Evolutionary conservation across 2,113 vertebrate species (phyloP).

Genomic region (Paraplagusia blochii): DNA sequence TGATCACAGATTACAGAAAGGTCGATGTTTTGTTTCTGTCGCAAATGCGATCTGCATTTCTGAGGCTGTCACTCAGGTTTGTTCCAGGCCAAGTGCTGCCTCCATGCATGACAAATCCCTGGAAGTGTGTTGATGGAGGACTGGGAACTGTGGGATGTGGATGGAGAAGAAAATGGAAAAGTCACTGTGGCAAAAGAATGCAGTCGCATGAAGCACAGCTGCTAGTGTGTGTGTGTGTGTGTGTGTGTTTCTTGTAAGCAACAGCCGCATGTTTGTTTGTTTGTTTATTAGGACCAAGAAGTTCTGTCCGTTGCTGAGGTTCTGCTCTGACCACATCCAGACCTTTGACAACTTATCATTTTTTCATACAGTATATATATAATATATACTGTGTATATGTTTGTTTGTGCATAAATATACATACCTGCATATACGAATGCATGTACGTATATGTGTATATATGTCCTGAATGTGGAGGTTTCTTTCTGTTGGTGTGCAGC

Average conservation of each 20-base stretch:
- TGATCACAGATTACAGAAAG: slow-evolving; percentile 62
- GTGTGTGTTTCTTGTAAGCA: too few species aligned
- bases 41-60: slow-evolving; percentile 66
- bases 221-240: background rate
- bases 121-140: slow-evolving; percentile 36
- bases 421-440: too few species aligned
- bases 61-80: slow-evolving; percentile 74
- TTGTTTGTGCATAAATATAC: too few species aligned
- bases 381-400: too few species aligned
- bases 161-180: slow-evolving; percentile 11
- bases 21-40: slow-evolving; percentile 57
- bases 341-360: too few species aligned
- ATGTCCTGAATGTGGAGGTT: too few species aligned
- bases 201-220: background rate
- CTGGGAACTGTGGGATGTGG: slow-evolving; percentile 26
- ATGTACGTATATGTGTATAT: too few species aligned
- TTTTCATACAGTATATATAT: too few species aligned
- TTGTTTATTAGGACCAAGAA: too few species aligned
- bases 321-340: too few species aligned
- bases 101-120: slow-evolving; percentile 67
- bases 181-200: background rate
- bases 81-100: slow-evolving; percentile 69
- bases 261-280: slow-evolving; percentile 23
- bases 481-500: too few species aligned
- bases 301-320: too few species aligned